Evolutionary conservation across 1,140 invertebrate genomes (phyloP).

Genomic region (Caenorhabditis tropicalis): DNA sequence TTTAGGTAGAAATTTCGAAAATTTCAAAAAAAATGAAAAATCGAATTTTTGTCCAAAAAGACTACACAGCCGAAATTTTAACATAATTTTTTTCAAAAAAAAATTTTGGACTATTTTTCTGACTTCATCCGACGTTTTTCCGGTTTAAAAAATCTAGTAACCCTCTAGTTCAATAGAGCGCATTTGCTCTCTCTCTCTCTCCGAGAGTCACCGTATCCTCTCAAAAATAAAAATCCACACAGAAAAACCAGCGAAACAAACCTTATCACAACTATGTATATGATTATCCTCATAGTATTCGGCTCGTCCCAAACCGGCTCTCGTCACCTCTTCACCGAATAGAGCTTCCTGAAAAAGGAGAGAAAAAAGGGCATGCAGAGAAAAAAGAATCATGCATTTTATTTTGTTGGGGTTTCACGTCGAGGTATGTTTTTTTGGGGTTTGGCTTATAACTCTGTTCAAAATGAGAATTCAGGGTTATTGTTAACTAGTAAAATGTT

Average conservation of each 20-base stretch:
- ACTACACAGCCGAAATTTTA: no score
- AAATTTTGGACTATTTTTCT: no score
- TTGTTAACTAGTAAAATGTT: no score
- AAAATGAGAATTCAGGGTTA: no score
- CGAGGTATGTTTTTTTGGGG: not conserved
- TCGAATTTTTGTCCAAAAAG: no score
- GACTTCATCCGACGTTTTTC: no score
- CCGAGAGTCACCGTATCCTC: no score
- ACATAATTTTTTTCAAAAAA: no score
- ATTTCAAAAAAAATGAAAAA: not conserved
- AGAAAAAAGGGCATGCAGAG: not conserved
- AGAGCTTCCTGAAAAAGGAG: constrained; percentile 22
- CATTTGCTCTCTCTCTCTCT: no score
- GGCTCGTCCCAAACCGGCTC: constrained; percentile 28
- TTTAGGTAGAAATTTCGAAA: not conserved
- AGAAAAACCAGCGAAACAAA: not conserved
- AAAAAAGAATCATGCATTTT: not conserved
- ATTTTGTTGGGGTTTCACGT: not conserved
- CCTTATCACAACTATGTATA: constrained; percentile 30
- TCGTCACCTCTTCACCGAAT: constrained; percentile 42
- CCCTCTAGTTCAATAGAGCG: no score
- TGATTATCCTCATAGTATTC: constrained; percentile 37
- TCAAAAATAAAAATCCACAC: constrained; percentile 14
- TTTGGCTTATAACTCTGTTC: no score
- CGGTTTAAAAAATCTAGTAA: no score